Conservation (phyloP, 2,797 vertebrate genomes). For the Percopsis omiscomaycus region DNA sequence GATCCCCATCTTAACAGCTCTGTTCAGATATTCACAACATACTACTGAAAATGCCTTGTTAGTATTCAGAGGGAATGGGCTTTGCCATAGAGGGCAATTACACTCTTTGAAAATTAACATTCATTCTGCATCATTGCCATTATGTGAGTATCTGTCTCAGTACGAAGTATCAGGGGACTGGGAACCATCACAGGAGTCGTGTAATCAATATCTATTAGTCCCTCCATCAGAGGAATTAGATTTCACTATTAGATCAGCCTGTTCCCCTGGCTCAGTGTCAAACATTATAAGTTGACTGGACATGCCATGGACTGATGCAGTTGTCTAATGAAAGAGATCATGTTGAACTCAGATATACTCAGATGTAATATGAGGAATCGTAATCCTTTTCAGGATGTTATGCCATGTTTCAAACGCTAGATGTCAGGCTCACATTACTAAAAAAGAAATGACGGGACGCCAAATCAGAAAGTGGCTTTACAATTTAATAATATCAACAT, state of each 20-base stretch:
- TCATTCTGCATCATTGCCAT: constrained; percentile 65
- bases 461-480: constrained; percentile 50
- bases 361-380: constrained; percentile 50
- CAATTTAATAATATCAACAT: constrained; percentile 68
- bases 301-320: constrained; percentile 54
- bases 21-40: not conserved
- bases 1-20: constrained; percentile 9
- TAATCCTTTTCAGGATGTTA: constrained; percentile 3
- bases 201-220: constrained; percentile 79
- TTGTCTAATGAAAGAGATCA: constrained; percentile 70
- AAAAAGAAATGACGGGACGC: constrained; percentile 4
- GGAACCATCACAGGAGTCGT: constrained; percentile 39
- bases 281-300: constrained; percentile 69
- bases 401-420: constrained; percentile 45
- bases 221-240: constrained; percentile 72
- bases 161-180: constrained; percentile 57
- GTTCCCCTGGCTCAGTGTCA: constrained; percentile 69
- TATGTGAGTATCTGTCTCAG: constrained; percentile 63
- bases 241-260: constrained; percentile 71
- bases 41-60: constrained; percentile 36
- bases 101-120: constrained; percentile 66
- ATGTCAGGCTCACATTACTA: constrained; percentile 49
- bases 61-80: constrained; percentile 54
- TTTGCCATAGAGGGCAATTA: constrained; percentile 56
- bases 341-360: constrained; percentile 56